These are phyloP conservation scores for Apantesis nais DNA, from an alignment of 2,888 invertebrate species.

Conservation along the genomic window DNA sequence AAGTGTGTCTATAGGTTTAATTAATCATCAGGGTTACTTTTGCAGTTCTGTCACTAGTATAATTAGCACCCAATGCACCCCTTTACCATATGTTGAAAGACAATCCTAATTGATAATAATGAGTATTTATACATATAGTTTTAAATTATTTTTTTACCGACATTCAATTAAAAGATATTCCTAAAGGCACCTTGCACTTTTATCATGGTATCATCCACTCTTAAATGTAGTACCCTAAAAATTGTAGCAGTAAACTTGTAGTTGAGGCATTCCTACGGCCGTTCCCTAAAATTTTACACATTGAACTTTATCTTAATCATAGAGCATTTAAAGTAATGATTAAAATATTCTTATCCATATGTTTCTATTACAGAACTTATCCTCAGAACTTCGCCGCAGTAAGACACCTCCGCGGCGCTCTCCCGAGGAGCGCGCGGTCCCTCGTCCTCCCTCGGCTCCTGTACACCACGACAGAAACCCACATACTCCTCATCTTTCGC, in stretches of 20 bases:
- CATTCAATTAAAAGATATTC: too few species aligned
- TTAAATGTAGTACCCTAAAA: neutral
- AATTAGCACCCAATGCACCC: neutral
- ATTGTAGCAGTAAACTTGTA: too few species aligned
- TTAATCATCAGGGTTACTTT: neutral
- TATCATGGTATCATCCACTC: neutral
- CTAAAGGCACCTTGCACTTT: too few species aligned
- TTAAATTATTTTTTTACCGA: neutral
- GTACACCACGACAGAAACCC: constrained; percentile 78
- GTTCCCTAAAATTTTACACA: too few species aligned
- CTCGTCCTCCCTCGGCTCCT: constrained; percentile 80
- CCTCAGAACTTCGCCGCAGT: constrained; percentile 72
- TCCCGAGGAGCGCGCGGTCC: constrained; percentile 73
- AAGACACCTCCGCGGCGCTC: constrained; percentile 78
- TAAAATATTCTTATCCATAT: neutral
- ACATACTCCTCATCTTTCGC: constrained; percentile 83
- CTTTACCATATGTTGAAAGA: neutral
- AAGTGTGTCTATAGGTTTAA: neutral
- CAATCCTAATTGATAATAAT: neutral
- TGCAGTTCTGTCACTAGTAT: too few species aligned
- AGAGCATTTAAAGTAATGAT: neutral
- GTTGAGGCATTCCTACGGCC: too few species aligned
- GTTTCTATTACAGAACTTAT: constrained; percentile 62
- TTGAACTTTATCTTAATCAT: neutral
- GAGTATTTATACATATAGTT: neutral